Evolutionary conservation across 2,113 vertebrate genomes (phyloP).

Genomic region (Aptenodytes forsteri): DNA sequence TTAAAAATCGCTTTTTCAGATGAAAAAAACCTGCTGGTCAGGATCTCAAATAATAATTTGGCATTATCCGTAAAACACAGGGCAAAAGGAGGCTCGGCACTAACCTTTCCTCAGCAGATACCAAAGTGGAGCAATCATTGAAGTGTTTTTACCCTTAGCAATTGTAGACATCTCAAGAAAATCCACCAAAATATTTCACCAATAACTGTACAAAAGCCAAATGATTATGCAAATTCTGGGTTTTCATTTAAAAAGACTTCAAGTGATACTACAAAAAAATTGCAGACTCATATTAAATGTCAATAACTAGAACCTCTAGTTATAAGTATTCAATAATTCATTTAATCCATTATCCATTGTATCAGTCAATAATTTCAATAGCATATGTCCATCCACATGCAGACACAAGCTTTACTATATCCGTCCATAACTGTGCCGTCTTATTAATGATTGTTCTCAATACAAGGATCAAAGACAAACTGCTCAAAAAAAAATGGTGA

Average conservation of each 20-base stretch:
- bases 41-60: not conserved
- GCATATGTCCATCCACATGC: not conserved
- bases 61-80: not conserved
- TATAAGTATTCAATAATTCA: not conserved
- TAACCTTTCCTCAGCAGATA: not conserved
- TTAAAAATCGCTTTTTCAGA: not conserved
- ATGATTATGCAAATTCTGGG: not conserved
- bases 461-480: not conserved
- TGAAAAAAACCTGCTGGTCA: not conserved
- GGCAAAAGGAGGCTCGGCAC: not conserved
- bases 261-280: not conserved
- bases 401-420: not conserved
- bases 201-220: not conserved
- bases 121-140: not conserved
- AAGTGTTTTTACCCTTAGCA: not conserved
- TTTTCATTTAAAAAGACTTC: not conserved
- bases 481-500: not conserved
- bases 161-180: not conserved
- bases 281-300: not conserved
- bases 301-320: not conserved
- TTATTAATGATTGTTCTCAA: not conserved
- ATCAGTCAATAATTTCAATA: not conserved
- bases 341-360: not conserved
- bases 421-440: not conserved
- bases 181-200: not conserved